phyloP scores from a whole-genome alignment of 2,113 vertebrate species.

The Fukomys damarensis region DNA sequence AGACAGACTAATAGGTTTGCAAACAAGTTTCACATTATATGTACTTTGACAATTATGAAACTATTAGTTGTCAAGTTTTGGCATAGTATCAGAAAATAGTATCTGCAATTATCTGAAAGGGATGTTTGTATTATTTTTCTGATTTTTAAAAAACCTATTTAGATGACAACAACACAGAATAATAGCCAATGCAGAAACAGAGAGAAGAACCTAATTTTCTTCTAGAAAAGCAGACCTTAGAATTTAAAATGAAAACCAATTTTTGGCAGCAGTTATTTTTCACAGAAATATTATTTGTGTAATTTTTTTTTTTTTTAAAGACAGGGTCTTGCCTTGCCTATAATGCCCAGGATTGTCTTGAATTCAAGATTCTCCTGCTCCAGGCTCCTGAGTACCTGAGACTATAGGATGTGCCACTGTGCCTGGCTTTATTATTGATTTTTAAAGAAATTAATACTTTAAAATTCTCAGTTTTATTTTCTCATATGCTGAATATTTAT shows the following conservation, averaged over 20 bases:
- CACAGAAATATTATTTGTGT: not conserved
- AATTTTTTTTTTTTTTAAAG: not conserved
- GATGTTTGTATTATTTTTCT: not conserved
- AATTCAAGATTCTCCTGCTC: not conserved
- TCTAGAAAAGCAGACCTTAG: not conserved
- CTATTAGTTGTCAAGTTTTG: not conserved
- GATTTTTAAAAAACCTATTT: conserved; percentile 12
- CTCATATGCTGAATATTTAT: conserved; percentile 32
- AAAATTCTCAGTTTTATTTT: not conserved
- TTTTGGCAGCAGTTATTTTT: not conserved
- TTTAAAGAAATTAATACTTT: conserved; percentile 40
- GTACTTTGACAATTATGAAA: not conserved
- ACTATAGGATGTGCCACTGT: not conserved
- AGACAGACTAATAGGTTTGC: not conserved
- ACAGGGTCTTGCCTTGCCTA: not conserved
- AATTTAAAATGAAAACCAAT: not conserved
- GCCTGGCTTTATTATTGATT: not conserved
- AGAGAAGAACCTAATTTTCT: not conserved
- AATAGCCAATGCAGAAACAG: conserved; percentile 1
- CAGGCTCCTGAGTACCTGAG: not conserved
- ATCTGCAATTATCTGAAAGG: not conserved
- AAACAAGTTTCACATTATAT: not conserved
- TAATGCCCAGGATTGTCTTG: not conserved
- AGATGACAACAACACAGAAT: conserved; percentile 10
- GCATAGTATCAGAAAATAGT: not conserved